Conservation (phyloP, 2,888 invertebrate genomes). For the Orthosia gothica region DNA sequence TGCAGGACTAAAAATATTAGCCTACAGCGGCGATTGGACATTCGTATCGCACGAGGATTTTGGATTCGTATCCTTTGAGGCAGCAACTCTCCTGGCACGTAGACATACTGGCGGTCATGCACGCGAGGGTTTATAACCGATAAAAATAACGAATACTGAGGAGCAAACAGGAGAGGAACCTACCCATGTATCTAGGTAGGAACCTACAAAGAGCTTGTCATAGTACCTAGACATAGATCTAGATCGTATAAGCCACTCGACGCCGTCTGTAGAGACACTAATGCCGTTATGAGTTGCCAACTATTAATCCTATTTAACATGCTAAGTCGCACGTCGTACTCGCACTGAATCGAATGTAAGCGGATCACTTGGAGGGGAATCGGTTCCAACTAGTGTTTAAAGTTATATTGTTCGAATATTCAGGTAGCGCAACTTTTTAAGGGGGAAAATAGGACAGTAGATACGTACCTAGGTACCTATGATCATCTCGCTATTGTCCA, state of each 20-base stretch:
- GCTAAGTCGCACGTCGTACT: conserved; percentile 31
- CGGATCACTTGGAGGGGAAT: conserved; percentile 32
- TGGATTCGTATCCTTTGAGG: too few relatives aligned
- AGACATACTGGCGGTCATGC: too few relatives aligned
- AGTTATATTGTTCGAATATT: not conserved
- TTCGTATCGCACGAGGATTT: too few relatives aligned
- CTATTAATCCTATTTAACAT: conserved; percentile 62
- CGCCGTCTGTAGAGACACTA: conserved; percentile 32
- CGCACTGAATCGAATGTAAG: conserved; percentile 36
- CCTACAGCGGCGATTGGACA: too few relatives aligned
- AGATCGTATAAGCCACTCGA: conserved; percentile 20
- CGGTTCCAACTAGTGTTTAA: conserved; percentile 4
- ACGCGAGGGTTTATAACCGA: too few relatives aligned
- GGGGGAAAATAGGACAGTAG: not conserved
- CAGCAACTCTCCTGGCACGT: too few relatives aligned
- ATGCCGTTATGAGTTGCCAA: conserved; percentile 50
- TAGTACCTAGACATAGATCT: not conserved
- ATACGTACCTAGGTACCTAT: not conserved
- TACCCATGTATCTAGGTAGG: not conserved
- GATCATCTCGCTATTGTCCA: not conserved
- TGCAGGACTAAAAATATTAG: too few relatives aligned
- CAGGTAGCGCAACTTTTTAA: not conserved
- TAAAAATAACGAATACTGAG: too few relatives aligned
- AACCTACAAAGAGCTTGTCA: not conserved
- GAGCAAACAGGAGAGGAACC: not conserved